Percentiles rank a stretch among this genome's conserved stretches.
These are phyloP conservation scores for Enteromius mattozi DNA, from an alignment of 2,797 vertebrate species.

Conservation along the genomic window DNA sequence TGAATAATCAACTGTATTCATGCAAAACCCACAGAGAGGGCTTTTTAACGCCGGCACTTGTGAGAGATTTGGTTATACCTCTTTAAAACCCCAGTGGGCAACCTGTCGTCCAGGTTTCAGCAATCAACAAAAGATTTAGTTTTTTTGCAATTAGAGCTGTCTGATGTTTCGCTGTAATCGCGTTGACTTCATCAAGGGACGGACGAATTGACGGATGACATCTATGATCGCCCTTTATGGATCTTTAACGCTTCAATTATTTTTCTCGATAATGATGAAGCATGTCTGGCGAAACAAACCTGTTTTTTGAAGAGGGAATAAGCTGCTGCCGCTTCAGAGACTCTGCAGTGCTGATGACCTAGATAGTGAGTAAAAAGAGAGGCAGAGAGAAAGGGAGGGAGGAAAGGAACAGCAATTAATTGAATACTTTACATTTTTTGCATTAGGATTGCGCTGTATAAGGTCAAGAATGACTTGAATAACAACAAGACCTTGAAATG, in stretches of 20 bases:
- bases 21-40: conserved; percentile 30
- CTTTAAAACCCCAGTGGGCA: conserved; percentile 27
- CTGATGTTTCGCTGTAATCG: conserved; percentile 24
- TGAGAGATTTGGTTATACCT: conserved; percentile 43
- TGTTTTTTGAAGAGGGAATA: conserved; percentile 41
- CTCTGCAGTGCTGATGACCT: conserved; percentile 63
- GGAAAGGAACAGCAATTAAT: conserved; percentile 37
- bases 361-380: conserved; percentile 58
- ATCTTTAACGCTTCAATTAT: conserved; percentile 25
- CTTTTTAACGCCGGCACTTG: conserved; percentile 24
- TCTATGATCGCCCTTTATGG: conserved; percentile 13
- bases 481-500: conserved; percentile 5
- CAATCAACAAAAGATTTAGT: conserved; percentile 23
- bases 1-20: conserved; percentile 61
- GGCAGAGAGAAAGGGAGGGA: conserved; percentile 7
- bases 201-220: neutral
- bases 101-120: conserved; percentile 7
- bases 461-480: conserved; percentile 41
- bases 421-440: conserved; percentile 49
- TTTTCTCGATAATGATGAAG: conserved; percentile 40
- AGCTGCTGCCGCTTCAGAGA: conserved; percentile 50
- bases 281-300: conserved; percentile 42
- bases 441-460: conserved; percentile 19
- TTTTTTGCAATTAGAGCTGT: conserved; percentile 1
- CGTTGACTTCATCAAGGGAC: conserved; percentile 1